Evolutionary conservation across 1,140 invertebrate species (phyloP), one percentile per base, ranked within the genome.

Genomic region (Lasaia peninsularis): DNA sequence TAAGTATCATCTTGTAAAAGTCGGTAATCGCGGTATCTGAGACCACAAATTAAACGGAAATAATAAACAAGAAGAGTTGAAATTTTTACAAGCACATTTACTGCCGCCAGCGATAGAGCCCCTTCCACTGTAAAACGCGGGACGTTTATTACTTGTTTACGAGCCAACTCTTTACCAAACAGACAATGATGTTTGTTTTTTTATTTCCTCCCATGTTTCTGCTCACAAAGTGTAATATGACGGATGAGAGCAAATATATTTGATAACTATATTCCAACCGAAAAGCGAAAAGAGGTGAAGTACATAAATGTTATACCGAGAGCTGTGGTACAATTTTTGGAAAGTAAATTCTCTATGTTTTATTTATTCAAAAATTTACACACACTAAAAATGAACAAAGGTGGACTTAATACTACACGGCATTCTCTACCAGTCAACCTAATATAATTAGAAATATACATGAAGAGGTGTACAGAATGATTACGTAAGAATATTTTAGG

Each of bases 141-240:
- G 65, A 75, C 65, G 58, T 80, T 80, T 80, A 78, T 74, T 69
- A 56, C 69, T 75, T 75, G 72, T 73, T 79, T 79, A 75, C 67
- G 70, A 74, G 68, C 67, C 66, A 79, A 79, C 74, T 73, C 73
- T 78, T 76, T 80, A 73, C 67, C 60, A 61, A 75, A 64, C 56
- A 67, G 65, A 73, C 70, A 77, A 74, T 71, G 56, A 68, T 71
- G 61, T 67, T 67, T 67, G 59, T 60, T 51, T 66, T 67, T 69
- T 69, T 70, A 69, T 62, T 65, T 28, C 24, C 53, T 53, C 60
- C 57, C 60, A 51, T 58, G 48, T 60, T 66, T 70, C 64, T 57
- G 61, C 52, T 34, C 44, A 54, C 60, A 62, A 65, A 64, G 51
- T 65, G 59, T 63, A 58, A 63, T 63, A 64, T 62, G 49, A 56